Base-by-base conservation (phyloP, 2,888 invertebrate species). In the Chrysolina americana region DNA sequence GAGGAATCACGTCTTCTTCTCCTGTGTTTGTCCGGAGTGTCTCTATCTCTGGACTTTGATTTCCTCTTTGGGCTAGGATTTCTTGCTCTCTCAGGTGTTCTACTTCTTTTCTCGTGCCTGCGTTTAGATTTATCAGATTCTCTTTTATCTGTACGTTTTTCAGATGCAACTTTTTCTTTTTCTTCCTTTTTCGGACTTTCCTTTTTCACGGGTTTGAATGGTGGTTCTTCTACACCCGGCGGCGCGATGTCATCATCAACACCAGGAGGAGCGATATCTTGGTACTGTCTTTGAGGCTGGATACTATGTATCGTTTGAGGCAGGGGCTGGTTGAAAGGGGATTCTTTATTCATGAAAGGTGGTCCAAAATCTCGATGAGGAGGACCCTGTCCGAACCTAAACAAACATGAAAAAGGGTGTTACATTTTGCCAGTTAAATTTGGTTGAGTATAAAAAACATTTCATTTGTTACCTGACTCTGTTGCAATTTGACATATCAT, bases 211-310 rank as follows among this genome's bases (percentile, higher is more conserved):
- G 91, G 28, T 92, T 92, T 50, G 92, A 92, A 21, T 91, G 92
- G 90, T 8, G 92, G 92, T 82, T 92, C 92, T 74, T 91, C 90
- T 1, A 92, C 92, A 15, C 92, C 92, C 10, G 92, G 92, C 17
- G 92, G 92, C 73, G 90, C 89, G 59, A 91, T 90, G 80, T 92
- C 92, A 81, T 91, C 91, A 69, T 89, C 86, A 64, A 84, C 82
- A 41, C 85, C 81, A 13, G 83, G 81, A 3, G 85, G 83, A 53
- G 79, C 77, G 56, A 83, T 78, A 62, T 82, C 81, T 47, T 79
- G 80, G 80, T 70, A 82, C 73, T 74, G 81, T 69, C 80, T 71
- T 28, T 80, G 78, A 0, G 83, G 77, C 64, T 83, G 82, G 19
- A 83, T 77, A 50, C 75, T 79, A 53, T 81, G 84, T 23, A 83